Evolutionary conservation across 2,113 vertebrate genomes (phyloP), one percentile per base, ranked within the genome.

Genomic region (Taurulus bubalis): DNA sequence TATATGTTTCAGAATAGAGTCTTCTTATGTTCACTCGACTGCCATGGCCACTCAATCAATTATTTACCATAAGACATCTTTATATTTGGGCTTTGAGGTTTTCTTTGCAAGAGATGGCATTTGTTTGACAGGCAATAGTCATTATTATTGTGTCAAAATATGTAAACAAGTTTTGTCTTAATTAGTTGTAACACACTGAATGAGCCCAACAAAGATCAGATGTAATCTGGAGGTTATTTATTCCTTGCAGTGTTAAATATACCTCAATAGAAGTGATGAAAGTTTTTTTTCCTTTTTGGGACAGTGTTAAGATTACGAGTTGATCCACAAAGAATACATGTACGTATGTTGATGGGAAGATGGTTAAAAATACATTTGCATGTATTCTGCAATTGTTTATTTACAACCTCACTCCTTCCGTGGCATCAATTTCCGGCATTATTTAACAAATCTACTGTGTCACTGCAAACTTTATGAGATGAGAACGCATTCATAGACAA

Each of bases 141-240:
- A 62, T 34, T 55, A 49, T 56, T 32, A 20, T 49, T 18, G 5
- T 15, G 30, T 24, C 0, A 51, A 58, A 28, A 32, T 71, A 65
- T 71, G 77, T 75, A 63, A 80, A 75, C 80, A 78, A 2, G 11
- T 63, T 80, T 58, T 67, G 73, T 79, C 70, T 87, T 83, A 30
- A 82, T 80, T 81, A 77, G 60, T 74, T 77, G 36, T 80, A 69
- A 85, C 71, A 82, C 45, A 40, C 20, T 65, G 65, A 80, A 84
- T 82, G 79, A 75, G 73, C 49, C 55, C 36, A 49, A 53, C 38
- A 73, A 63, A 76, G 59, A 74, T 74, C 16, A 49, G 16, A 6
- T 15, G 8, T 74, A 55, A 85, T 75, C 66, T 78, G 70, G 82
- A 86, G 69, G 67, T 45, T 65, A 81, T 81, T 86, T 83, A 66